A percentile compares a stretch with the other conserved stretches of the same genome.
phyloP scores from a whole-genome alignment of 37 sponge, comb jelly and placozoan genomes.

The Ephydatia muelleri region DNA sequence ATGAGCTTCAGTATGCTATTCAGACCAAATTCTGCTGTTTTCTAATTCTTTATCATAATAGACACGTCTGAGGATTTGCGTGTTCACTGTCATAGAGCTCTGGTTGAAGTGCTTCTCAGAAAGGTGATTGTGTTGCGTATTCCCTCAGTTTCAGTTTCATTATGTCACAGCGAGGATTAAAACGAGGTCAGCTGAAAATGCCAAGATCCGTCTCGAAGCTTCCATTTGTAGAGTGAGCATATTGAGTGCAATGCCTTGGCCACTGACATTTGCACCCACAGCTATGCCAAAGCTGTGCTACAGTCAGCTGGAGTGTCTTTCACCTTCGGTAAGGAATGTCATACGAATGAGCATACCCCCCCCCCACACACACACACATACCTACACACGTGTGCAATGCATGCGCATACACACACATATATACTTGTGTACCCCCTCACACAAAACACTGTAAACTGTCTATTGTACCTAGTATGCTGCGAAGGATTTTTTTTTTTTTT shows the following conservation, averaged over 20 bases:
- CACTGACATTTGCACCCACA: conserved; percentile 5
- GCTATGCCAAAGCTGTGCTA: conserved; percentile 45
- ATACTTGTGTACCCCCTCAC: no score
- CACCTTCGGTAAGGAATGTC: conserved; percentile 22
- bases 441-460: no score
- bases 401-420: not conserved
- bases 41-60: not conserved
- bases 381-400: not conserved
- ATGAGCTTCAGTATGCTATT: no score
- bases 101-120: conserved; percentile 61
- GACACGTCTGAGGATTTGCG: conserved; percentile 34
- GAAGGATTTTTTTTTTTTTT: not conserved
- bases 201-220: conserved; percentile 59
- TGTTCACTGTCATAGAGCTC: conserved; percentile 76
- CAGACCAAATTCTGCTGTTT: no score
- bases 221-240: conserved; percentile 58
- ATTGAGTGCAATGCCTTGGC: not conserved
- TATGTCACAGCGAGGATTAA: conserved; percentile 43
- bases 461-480: not conserved
- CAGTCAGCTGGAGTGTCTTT: conserved; percentile 20
- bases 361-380: not conserved
- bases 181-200: conserved; percentile 53
- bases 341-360: not conserved
- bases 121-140: conserved; percentile 22
- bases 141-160: conserved; percentile 4